phyloP scores from a whole-genome alignment of 2,113 vertebrate species.

The Pipra filicauda region DNA sequence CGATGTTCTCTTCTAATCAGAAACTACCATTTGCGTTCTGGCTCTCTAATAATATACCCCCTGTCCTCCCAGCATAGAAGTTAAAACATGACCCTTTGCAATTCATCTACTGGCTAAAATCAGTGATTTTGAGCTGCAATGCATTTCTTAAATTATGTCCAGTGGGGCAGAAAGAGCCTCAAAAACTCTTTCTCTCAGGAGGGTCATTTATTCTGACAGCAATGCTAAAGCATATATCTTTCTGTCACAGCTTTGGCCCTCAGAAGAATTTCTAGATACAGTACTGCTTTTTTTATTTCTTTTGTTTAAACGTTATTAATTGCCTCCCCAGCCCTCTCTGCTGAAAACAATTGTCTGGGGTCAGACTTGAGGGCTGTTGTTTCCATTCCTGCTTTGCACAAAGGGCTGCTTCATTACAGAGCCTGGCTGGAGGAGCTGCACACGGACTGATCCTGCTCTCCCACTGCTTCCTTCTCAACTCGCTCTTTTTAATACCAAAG shows the following conservation, averaged over 20 bases:
- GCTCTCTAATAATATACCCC: slow-evolving; percentile 18
- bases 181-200: slow-evolving; percentile 43
- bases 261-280: slow-evolving; percentile 58
- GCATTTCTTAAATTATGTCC: slow-evolving; percentile 52
- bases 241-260: slow-evolving; percentile 46
- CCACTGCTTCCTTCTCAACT: background rate
- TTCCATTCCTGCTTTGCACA: slow-evolving; percentile 39
- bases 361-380: slow-evolving; percentile 51
- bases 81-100: slow-evolving; percentile 35
- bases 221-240: slow-evolving; percentile 42
- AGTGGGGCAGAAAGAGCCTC: slow-evolving; percentile 55
- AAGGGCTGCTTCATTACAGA: background rate
- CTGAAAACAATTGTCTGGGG: slow-evolving; percentile 59
- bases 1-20: slow-evolving; percentile 26
- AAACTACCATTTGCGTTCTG: background rate
- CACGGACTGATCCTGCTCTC: background rate
- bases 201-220: slow-evolving; percentile 59
- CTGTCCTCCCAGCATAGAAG: background rate
- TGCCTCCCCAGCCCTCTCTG: slow-evolving; percentile 39
- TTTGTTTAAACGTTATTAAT: slow-evolving; percentile 65
- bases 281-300: slow-evolving; percentile 29
- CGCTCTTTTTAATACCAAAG: background rate
- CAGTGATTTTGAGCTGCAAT: slow-evolving; percentile 15
- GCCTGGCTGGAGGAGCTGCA: background rate
- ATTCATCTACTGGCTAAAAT: slow-evolving; percentile 40